Base-by-base conservation (phyloP, 1,140 invertebrate species). In the Eriocheir sinensis region DNA sequence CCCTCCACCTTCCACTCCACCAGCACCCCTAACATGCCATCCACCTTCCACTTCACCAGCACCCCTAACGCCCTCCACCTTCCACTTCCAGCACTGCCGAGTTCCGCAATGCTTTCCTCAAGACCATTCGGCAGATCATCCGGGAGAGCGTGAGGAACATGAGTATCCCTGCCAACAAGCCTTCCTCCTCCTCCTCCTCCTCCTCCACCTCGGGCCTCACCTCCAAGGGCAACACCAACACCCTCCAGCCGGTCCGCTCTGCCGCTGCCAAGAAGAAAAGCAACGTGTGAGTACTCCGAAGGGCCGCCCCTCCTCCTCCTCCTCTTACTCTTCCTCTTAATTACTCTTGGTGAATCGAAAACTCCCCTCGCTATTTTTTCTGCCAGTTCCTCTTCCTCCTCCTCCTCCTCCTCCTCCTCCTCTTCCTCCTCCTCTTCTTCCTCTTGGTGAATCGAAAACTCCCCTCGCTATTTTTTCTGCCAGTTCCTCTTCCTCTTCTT, bases 101-200 rank as follows among this genome's bases (percentile, higher is more conserved):
- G 96, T 99, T 99, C 96, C 98, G 99, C 96, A 99, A 99, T 97
- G 99, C 99, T 95, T 99, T 99, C 97, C 97, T 99, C 95, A 99
- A 99, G 97, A 99, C 99, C 85, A 99, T 99, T 96, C 97, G 99
- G 90, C 99, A 99, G 97, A 99, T 99, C 80, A 99, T 99, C 95
- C 97, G 99, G 93, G 99, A 99, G 97, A 99, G 98, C 93, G 99
- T 99, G 17, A 97, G 98, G 95, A 99, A 99, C 96, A 99, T 99
- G 98, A 99, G 98, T 96, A 98, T 99, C 97, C 98, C 99, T 60
- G 91, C 91, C 60, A 96, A 92, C 80, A 95, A 93, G 88, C 89
- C 92, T 9, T 40, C 93, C 38, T 93, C 85, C 27, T 93, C 95
- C 15, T 94, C 95, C 27, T 93, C 92, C 89, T 85, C 53, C 36